phyloP scores from a whole-genome alignment of 1,140 invertebrate species.

The Muscidifurax raptorellus region DNA sequence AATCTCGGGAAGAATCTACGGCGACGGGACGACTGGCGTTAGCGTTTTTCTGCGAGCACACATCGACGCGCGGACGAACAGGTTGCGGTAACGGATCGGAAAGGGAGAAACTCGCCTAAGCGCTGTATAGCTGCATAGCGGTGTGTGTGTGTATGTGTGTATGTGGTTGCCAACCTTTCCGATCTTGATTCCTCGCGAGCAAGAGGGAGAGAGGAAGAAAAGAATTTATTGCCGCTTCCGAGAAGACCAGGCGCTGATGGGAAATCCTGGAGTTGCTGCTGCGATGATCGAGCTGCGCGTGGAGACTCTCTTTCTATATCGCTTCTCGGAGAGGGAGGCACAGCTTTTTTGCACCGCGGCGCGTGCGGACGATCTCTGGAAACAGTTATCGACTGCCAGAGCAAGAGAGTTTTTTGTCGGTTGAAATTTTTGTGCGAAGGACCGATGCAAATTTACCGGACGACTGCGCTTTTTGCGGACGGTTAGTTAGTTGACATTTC shows the following conservation, averaged over 20 bases:
- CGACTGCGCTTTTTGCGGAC: not conserved
- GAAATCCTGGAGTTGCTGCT: conserved; percentile 54
- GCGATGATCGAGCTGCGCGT: conserved; percentile 47
- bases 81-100: not conserved
- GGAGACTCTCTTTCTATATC: conserved; percentile 30
- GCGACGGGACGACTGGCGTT: not conserved
- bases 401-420: conserved; percentile 4
- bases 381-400: conserved; percentile 32
- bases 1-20: not conserved
- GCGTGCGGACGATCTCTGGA: conserved; percentile 28
- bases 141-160: not conserved
- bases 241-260: conserved; percentile 58
- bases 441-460: conserved; percentile 44
- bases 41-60: conserved; percentile 7
- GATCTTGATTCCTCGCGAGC: conserved; percentile 39
- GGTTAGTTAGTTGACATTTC: not conserved
- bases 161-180: not conserved
- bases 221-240: conserved; percentile 64
- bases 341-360: conserved; percentile 16
- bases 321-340: conserved; percentile 46
- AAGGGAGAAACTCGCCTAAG: conserved; percentile 10
- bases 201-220: conserved; percentile 55
- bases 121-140: conserved; percentile 13
- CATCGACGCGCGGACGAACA: not conserved
- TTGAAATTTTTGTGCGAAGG: conserved; percentile 9